Conservation (phyloP, 2,797 vertebrate species). For the Pachyuromys duprasi region DNA sequence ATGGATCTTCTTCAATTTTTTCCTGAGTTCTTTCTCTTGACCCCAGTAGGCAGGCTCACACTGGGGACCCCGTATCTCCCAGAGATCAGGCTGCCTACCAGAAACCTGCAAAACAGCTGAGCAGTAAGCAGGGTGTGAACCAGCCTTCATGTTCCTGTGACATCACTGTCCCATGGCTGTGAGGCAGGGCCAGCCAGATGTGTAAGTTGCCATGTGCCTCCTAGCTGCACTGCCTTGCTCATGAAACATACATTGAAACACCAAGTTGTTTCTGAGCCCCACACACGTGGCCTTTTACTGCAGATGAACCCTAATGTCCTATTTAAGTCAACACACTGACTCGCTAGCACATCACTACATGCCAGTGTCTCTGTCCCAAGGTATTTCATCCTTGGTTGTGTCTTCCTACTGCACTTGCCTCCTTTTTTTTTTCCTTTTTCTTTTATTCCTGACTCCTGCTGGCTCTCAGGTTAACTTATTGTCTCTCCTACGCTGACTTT, state of each 20-base stretch:
- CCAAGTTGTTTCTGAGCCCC: not conserved
- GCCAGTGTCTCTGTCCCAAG: not conserved
- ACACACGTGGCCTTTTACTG: not conserved
- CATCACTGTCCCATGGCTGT: rapidly evolving
- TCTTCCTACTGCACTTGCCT: not conserved
- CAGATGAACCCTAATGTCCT: not conserved
- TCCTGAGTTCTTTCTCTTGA: not conserved
- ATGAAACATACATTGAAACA: not conserved
- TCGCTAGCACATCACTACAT: rapidly evolving
- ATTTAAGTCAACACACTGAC: not conserved
- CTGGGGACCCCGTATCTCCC: not conserved
- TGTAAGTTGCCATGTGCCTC: not conserved
- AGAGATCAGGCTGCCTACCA: not conserved
- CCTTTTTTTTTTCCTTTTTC: not conserved
- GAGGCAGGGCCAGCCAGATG: not conserved
- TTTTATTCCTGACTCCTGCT: not conserved
- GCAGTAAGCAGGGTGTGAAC: not conserved
- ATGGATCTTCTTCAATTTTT: not conserved
- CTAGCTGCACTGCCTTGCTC: not conserved
- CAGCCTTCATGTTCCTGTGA: not conserved
- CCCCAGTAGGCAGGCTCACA: not conserved
- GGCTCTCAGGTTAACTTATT: not conserved
- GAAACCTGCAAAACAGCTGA: not conserved
- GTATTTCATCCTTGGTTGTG: not conserved
- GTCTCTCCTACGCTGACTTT: not conserved